These are phyloP conservation scores for Eurosta solidaginis DNA, from an alignment of 1,140 invertebrate genomes.

Conservation along the genomic window DNA sequence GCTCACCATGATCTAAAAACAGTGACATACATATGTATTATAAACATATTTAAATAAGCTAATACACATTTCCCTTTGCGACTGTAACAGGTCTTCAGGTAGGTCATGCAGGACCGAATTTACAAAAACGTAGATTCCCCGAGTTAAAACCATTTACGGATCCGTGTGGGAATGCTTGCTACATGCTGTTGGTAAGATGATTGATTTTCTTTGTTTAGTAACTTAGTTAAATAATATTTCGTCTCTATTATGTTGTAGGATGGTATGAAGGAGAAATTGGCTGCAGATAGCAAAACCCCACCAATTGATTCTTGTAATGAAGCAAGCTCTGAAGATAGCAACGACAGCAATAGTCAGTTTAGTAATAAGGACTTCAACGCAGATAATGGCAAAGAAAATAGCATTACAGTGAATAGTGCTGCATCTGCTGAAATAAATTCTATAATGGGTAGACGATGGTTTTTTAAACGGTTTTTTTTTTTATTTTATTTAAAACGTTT, in stretches of 20 bases:
- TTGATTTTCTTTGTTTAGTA: not conserved
- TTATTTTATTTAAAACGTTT: not conserved
- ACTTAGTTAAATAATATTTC: slow-evolving; percentile 30
- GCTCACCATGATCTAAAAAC: too few species aligned
- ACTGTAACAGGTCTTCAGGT: slow-evolving; percentile 10
- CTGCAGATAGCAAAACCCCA: slow-evolving; percentile 72
- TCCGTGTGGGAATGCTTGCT: slow-evolving; percentile 87
- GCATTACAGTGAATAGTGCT: slow-evolving; percentile 48
- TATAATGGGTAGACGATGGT: slow-evolving; percentile 50
- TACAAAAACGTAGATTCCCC: slow-evolving; percentile 85
- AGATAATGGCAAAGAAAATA: slow-evolving; percentile 52
- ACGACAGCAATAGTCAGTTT: slow-evolving; percentile 75
- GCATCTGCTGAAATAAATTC: slow-evolving; percentile 53
- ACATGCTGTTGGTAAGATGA: slow-evolving; percentile 78
- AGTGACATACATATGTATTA: not conserved
- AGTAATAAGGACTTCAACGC: slow-evolving; percentile 57
- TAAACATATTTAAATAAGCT: not conserved
- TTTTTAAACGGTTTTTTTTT: not conserved
- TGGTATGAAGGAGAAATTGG: slow-evolving; percentile 80
- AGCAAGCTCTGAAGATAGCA: slow-evolving; percentile 90
- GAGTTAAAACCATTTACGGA: slow-evolving; percentile 86
- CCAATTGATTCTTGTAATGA: slow-evolving; percentile 88
- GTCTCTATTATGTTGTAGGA: slow-evolving; percentile 59
- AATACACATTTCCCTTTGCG: not conserved
- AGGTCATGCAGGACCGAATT: slow-evolving; percentile 87